Evolutionary conservation across 2,113 vertebrate species (phyloP).

Genomic region (Tiliqua scincoides): DNA sequence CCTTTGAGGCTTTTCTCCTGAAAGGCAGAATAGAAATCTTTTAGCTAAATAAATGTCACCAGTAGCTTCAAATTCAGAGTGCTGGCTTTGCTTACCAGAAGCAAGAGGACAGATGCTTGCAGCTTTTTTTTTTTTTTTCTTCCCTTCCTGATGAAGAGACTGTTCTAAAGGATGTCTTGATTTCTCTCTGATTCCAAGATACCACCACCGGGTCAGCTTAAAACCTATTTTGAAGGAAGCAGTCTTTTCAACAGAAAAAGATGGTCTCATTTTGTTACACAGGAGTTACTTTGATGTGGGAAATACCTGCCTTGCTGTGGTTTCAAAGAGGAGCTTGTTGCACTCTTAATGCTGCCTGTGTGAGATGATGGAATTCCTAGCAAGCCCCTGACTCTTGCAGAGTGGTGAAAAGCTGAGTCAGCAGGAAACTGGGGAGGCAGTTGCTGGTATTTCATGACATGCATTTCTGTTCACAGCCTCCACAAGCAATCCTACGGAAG

Average conservation of each 20-base stretch:
- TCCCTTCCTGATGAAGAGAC: too few species aligned
- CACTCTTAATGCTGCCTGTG: background rate
- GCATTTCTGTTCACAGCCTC: background rate
- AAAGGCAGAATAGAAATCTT: too few species aligned
- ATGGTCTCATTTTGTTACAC: too few species aligned
- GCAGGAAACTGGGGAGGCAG: background rate
- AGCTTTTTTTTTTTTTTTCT: background rate
- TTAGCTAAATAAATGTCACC: too few species aligned
- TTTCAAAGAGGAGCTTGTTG: background rate
- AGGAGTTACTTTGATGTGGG: background rate
- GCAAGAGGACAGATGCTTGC: constrained; percentile 24
- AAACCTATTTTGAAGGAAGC: background rate
- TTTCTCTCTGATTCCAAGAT: background rate
- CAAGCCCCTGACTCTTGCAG: background rate
- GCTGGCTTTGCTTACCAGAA: background rate
- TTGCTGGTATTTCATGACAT: background rate
- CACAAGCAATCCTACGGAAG: background rate
- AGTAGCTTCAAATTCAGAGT: constrained; percentile 9
- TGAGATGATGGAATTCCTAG: too few species aligned
- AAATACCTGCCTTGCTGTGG: background rate
- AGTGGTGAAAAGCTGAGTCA: background rate
- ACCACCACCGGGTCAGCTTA: background rate
- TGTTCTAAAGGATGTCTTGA: background rate
- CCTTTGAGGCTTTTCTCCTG: too few species aligned
- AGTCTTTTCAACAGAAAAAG: too few species aligned